Base-by-base conservation (phyloP, 2,797 vertebrate species). In the Sebastes reedi region DNA sequence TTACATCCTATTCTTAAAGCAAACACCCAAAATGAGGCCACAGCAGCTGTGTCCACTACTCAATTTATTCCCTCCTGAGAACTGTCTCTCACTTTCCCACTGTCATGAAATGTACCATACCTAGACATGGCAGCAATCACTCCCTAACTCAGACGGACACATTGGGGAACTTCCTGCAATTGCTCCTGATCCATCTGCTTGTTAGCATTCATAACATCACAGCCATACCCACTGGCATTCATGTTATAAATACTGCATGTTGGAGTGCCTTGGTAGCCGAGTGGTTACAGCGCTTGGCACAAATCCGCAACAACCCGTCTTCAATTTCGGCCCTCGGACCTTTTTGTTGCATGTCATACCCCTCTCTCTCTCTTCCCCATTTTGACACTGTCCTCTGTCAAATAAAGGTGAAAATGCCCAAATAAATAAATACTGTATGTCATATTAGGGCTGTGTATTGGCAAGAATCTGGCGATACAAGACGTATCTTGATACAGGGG, bases 121-220 rank as follows among this genome's bases (percentile, higher is more conserved):
- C 72, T 29, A 0, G 61, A 84, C 54, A 73, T 73, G 82, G 65
- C 83, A 88, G 76, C 72, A 24, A 27, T 87, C 72, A 71, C 60
- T 77, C 50, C 50, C 62, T 68, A 82, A 88, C 80, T 82, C 61
- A 22, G 42, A 71, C 1, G 0, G 85, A 84, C 80, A 83, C 25
- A 9, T 76, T 64, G 80, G 72, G 36, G 55, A 88, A 71, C 56
- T 52, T 82, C 65, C 50, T 32, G 50, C 58, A 46, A 60, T 59
- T 75, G 42, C 52, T 77, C 77, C 66, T 20, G 50, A 80, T 76
- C 68, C 72, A 42, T 77, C 69, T 18, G 77, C 91, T 93, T 80
- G 88, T 92, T 93, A 92, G 85, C 59, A 50, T 88, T 83, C 81
- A 89, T 93, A 90, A 85, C 79, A 71, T 93, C 89, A 90, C 39